A percentile compares a stretch with the other conserved stretches of the same genome.
Conservation (phyloP, 2,113 vertebrate genomes). For the Albula glossodonta region DNA sequence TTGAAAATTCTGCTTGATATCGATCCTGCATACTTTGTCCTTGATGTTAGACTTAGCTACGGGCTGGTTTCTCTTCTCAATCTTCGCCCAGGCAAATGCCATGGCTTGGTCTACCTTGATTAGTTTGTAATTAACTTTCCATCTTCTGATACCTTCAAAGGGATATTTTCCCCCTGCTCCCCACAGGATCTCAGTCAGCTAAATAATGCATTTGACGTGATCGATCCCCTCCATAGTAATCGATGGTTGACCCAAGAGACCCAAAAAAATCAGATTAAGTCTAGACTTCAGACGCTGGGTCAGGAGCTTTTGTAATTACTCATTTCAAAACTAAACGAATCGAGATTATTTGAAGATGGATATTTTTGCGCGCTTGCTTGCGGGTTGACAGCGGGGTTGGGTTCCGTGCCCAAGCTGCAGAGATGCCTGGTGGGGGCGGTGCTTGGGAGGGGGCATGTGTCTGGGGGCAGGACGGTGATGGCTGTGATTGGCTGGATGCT, state of each 20-base stretch:
- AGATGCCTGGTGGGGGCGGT: neutral
- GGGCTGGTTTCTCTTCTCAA: neutral
- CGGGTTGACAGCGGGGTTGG: neutral
- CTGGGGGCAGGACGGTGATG: neutral
- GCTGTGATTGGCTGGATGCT: neutral
- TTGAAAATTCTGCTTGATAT: neutral
- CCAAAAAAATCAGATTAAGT: conserved; percentile 36
- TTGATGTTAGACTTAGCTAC: neutral
- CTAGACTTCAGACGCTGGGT: conserved; percentile 17
- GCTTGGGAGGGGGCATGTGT: neutral
- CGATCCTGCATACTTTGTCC: neutral
- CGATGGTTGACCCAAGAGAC: conserved; percentile 54
- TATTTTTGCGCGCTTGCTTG: neutral
- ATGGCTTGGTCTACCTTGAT: conserved; percentile 21
- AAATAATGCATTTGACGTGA: conserved; percentile 60
- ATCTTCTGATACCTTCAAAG: conserved; percentile 15
- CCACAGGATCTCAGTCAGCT: conserved; percentile 52
- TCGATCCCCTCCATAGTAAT: conserved; percentile 64
- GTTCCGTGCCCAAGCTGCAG: neutral
- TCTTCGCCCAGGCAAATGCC: conserved; percentile 18
- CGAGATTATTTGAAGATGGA: neutral
- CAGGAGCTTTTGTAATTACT: conserved; percentile 31
- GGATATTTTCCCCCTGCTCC: conserved; percentile 15
- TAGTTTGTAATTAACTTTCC: conserved; percentile 30
- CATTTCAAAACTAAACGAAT: neutral